phyloP scores from a whole-genome alignment of 2,888 invertebrate species.

The Anaspis maculata region DNA sequence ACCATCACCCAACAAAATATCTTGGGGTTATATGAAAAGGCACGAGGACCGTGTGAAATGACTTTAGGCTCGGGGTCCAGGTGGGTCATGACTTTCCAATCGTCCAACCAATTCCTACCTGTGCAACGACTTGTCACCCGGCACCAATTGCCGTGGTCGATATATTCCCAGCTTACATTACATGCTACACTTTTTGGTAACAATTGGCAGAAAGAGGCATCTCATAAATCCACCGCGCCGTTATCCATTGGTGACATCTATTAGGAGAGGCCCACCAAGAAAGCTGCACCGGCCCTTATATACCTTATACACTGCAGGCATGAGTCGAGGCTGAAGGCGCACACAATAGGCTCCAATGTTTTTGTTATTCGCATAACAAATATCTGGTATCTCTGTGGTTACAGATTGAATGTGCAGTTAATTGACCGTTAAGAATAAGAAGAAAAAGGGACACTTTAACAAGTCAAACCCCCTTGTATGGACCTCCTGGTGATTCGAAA shows the following conservation, averaged over 20 bases:
- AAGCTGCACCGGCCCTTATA: slow-evolving; percentile 3
- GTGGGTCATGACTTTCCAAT: slow-evolving; percentile 28
- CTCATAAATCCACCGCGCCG: slow-evolving; percentile 25
- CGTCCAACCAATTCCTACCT: slow-evolving; percentile 15
- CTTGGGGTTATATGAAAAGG: slow-evolving; percentile 23
- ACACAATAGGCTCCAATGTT: slow-evolving; percentile 7
- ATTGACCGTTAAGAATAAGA: slow-evolving; percentile 33
- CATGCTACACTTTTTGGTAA: slow-evolving; percentile 26
- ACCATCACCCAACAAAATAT: slow-evolving; percentile 17
- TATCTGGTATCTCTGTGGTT: slow-evolving; percentile 33
- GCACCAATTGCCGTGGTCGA: no score
- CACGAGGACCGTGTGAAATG: slow-evolving; percentile 34
- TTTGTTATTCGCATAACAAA: slow-evolving; percentile 25
- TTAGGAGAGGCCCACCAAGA: slow-evolving; percentile 27
- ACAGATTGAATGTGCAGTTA: slow-evolving; percentile 35
- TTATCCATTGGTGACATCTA: slow-evolving; percentile 29
- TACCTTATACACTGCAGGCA: slow-evolving; percentile 4
- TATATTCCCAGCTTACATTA: slow-evolving; percentile 26
- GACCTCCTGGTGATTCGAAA: slow-evolving; percentile 21
- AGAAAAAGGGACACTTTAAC: slow-evolving; percentile 19
- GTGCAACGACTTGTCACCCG: no score
- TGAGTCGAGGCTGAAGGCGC: no score
- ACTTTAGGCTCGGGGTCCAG: slow-evolving; percentile 29
- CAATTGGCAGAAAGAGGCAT: slow-evolving; percentile 21
- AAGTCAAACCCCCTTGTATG: slow-evolving; percentile 21